Evolutionary conservation across 2,797 vertebrate genomes (phyloP).

Genomic region (Scolopax rusticola): DNA sequence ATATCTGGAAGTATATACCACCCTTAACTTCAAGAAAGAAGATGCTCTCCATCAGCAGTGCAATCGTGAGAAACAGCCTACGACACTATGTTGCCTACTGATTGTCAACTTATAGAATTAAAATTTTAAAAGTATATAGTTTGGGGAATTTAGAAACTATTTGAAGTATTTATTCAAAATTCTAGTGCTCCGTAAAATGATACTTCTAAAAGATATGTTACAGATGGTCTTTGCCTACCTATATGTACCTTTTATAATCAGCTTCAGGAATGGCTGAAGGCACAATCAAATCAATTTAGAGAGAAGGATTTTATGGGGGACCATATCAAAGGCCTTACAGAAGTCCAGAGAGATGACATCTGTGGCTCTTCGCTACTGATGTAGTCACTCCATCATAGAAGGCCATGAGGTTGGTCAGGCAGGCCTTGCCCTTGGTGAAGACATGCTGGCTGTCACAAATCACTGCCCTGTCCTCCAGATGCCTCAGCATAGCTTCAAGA

Average conservation of each 20-base stretch:
- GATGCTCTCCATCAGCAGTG: background rate
- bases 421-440: background rate
- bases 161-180: background rate
- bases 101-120: background rate
- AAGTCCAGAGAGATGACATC: too few relatives aligned
- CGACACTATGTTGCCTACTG: background rate
- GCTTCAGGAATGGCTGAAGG: background rate
- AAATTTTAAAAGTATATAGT: background rate
- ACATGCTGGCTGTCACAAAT: background rate
- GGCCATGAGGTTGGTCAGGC: background rate
- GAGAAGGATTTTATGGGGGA: background rate
- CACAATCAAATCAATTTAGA: background rate
- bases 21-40: background rate
- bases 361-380: too few relatives aligned
- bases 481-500: background rate
- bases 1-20: background rate
- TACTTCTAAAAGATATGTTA: background rate
- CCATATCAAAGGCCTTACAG: too few relatives aligned
- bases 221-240: background rate
- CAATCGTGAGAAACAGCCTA: background rate
- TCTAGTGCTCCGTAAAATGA: background rate
- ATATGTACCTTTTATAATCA: background rate
- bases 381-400: background rate
- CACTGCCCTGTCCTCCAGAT: background rate
- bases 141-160: background rate